Conservation (phyloP, 2,797 vertebrate genomes). For the Acrossocheilus wenchowensis region DNA sequence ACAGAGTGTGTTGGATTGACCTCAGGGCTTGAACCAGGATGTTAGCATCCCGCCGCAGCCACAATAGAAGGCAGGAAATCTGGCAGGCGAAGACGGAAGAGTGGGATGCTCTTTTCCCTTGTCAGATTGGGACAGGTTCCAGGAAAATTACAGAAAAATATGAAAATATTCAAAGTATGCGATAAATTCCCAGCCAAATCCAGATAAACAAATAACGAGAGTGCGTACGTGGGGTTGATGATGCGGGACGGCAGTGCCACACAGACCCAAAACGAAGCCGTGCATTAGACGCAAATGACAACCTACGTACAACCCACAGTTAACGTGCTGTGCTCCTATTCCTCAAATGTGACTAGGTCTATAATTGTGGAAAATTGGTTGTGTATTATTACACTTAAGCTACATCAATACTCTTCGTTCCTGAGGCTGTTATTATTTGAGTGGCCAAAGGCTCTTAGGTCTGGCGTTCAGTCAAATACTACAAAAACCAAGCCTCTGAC, state of each 20-base stretch:
- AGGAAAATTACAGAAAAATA: slow-evolving; percentile 71
- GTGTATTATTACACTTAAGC: slow-evolving; percentile 32
- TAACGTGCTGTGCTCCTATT: background rate
- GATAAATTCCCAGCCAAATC: slow-evolving; percentile 74
- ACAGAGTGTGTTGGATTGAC: slow-evolving; percentile 58
- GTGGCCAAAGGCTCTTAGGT: slow-evolving; percentile 54
- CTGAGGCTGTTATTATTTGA: slow-evolving; percentile 48
- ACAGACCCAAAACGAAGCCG: slow-evolving; percentile 27
- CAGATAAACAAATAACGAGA: slow-evolving; percentile 70
- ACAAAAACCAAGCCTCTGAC: slow-evolving; percentile 29
- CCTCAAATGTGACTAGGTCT: background rate
- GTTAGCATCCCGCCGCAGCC: slow-evolving; percentile 71
- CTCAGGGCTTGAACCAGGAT: slow-evolving; percentile 67
- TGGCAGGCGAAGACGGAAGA: slow-evolving; percentile 63
- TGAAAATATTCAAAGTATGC: slow-evolving; percentile 79
- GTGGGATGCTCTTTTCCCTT: slow-evolving; percentile 33
- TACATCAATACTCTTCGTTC: slow-evolving; percentile 55
- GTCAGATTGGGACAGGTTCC: slow-evolving; percentile 67
- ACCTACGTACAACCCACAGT: background rate
- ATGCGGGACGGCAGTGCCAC: slow-evolving; percentile 48
- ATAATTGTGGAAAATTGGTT: background rate
- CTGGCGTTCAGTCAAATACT: slow-evolving; percentile 48
- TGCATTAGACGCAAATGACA: background rate
- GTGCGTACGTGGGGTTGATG: slow-evolving; percentile 66
- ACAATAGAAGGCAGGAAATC: slow-evolving; percentile 80